Evolutionary conservation across 2,888 invertebrate genomes (phyloP).

Genomic region (Tetropium fuscum): DNA sequence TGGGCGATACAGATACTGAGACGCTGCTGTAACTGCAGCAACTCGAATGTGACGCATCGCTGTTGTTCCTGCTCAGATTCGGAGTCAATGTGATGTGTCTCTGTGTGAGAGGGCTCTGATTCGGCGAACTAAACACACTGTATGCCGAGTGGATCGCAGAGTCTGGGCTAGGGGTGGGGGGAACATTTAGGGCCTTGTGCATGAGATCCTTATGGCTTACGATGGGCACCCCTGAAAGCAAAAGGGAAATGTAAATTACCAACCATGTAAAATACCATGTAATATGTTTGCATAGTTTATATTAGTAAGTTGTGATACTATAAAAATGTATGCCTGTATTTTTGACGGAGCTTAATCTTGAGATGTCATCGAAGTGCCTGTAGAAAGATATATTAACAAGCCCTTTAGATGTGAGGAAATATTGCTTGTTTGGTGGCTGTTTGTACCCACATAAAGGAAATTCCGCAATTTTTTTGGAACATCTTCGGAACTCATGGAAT

Average conservation of each 20-base stretch:
- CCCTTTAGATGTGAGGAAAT: no score
- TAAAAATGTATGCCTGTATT: no score
- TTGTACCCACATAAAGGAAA: no score
- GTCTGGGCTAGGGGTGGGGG: slow-evolving; percentile 88
- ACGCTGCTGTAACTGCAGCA: slow-evolving; percentile 87
- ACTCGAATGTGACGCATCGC: slow-evolving; percentile 90
- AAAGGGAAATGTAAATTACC: background rate
- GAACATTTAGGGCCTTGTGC: slow-evolving; percentile 72
- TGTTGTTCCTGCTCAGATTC: slow-evolving; percentile 88
- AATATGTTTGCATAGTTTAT: no score
- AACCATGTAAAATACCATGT: no score
- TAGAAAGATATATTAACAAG: no score
- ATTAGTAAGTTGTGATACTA: no score
- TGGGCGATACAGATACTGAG: slow-evolving; percentile 68
- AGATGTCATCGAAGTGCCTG: no score
- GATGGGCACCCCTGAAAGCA: slow-evolving; percentile 53
- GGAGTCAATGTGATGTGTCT: slow-evolving; percentile 86
- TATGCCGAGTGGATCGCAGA: slow-evolving; percentile 92
- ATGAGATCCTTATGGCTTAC: slow-evolving; percentile 63
- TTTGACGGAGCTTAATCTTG: no score
- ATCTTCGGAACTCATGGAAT: no score
- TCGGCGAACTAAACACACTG: slow-evolving; percentile 85
- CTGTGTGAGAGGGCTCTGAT: slow-evolving; percentile 87
- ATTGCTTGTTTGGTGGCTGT: no score
- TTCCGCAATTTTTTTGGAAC: no score